Evolutionary conservation across 2,797 vertebrate species (phyloP).

Genomic region (Semaprochilodus insignis): DNA sequence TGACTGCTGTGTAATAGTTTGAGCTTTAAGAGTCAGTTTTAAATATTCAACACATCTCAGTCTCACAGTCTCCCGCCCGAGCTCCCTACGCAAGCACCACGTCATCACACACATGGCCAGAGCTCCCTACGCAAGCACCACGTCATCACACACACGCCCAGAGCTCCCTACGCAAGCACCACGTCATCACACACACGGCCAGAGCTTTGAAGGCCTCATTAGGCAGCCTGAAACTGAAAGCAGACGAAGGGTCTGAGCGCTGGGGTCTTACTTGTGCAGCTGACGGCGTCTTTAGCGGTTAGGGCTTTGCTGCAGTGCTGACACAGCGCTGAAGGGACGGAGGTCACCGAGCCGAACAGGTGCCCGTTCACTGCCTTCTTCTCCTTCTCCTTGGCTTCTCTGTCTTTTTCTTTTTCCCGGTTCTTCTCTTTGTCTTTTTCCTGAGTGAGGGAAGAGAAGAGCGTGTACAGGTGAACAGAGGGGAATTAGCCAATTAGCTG

Average conservation of each 20-base stretch:
- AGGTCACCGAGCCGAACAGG: slow-evolving; percentile 77
- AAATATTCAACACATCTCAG: not conserved
- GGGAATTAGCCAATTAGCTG: not conserved
- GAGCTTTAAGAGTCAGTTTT: not conserved
- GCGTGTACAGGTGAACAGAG: not conserved
- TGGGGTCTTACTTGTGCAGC: slow-evolving; percentile 86
- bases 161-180: too few relatives aligned
- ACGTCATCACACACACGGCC: not conserved
- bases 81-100: not conserved
- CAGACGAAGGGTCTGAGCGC: too few relatives aligned
- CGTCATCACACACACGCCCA: not conserved
- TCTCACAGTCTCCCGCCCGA: not conserved
- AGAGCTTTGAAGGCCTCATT: not conserved
- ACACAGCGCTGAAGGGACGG: slow-evolving; percentile 80
- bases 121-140: too few relatives aligned
- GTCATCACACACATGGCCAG: not conserved
- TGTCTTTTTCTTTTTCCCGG: slow-evolving; percentile 88
- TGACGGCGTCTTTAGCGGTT: slow-evolving; percentile 84
- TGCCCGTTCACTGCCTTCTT: slow-evolving; percentile 89
- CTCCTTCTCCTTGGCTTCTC: slow-evolving; percentile 87
- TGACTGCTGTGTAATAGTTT: not conserved
- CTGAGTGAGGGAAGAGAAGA: slow-evolving; percentile 68
- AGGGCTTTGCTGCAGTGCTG: slow-evolving; percentile 88
- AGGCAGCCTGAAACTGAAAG: not conserved
- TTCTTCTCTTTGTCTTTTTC: slow-evolving; percentile 92